These are phyloP conservation scores for Hemicordylus capensis DNA, from an alignment of 2,113 vertebrate genomes.

Conservation along the genomic window DNA sequence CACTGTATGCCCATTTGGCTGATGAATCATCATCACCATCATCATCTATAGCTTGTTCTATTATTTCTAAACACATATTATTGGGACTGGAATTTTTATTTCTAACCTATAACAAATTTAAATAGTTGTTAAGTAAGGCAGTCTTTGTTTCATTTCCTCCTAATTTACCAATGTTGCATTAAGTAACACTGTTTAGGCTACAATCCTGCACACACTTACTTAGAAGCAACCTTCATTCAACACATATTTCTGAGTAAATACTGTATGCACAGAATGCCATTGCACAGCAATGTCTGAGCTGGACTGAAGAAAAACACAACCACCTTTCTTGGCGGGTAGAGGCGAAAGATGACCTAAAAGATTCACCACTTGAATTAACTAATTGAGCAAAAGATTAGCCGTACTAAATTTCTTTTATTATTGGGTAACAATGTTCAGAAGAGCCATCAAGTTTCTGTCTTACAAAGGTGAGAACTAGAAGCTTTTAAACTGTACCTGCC, in stretches of 20 bases:
- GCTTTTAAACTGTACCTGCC: not conserved
- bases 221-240: not conserved
- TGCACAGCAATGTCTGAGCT: not conserved
- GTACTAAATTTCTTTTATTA: constrained; percentile 30
- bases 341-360: not conserved
- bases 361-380: not conserved
- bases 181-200: not conserved
- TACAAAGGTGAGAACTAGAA: not conserved
- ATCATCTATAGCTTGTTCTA: not conserved
- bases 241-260: not conserved
- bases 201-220: not conserved
- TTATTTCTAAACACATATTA: constrained; percentile 14
- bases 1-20: not conserved
- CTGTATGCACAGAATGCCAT: not conserved
- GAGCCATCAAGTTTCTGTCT: constrained; percentile 15
- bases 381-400: constrained; percentile 33
- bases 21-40: not conserved
- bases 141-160: not conserved
- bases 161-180: not conserved
- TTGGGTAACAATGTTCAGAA: constrained; percentile 20
- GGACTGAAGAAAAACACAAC: not conserved
- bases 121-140: not conserved
- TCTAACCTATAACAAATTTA: not conserved
- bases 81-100: not conserved
- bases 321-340: not conserved